Percentiles rank a stretch among this genome's conserved stretches.
These are phyloP conservation scores for Halocynthia roretzi DNA, from an alignment of 23 tunicate genomes.

Conservation along the genomic window DNA sequence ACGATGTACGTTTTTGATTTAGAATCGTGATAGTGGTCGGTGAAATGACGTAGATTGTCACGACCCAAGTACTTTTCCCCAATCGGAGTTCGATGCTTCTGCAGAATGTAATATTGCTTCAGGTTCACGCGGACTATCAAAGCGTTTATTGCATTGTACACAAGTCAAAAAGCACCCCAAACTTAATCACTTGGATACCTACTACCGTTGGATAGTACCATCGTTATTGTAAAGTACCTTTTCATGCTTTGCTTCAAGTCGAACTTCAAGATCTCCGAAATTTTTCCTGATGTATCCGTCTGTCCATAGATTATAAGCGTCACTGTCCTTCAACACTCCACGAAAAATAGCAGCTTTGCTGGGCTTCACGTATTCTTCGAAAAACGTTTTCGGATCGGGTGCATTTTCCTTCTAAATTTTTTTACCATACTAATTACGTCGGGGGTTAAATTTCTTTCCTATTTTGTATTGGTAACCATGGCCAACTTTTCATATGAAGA, in stretches of 20 bases:
- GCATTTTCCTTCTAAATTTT: slow-evolving; percentile 49
- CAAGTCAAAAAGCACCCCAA: no score
- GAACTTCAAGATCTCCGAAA: slow-evolving; percentile 66
- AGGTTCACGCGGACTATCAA: no score
- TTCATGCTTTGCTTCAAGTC: slow-evolving; percentile 76
- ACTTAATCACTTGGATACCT: neutral
- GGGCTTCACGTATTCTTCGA: slow-evolving; percentile 60
- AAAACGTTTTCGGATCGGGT: slow-evolving; percentile 46
- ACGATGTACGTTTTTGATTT: slow-evolving; percentile 41
- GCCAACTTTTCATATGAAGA: neutral
- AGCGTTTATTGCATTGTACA: no score
- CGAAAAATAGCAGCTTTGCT: slow-evolving; percentile 77
- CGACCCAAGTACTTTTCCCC: slow-evolving; percentile 81
- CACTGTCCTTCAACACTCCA: slow-evolving; percentile 25
- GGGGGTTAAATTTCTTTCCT: neutral
- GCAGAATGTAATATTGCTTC: no score
- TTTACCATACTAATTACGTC: neutral
- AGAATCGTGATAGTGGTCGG: slow-evolving; percentile 41
- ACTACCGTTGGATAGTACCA: neutral
- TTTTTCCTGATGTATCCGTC: slow-evolving; percentile 53
- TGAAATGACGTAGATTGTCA: slow-evolving; percentile 60
- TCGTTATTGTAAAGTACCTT: slow-evolving; percentile 24
- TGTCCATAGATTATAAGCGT: slow-evolving; percentile 51
- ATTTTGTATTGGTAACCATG: neutral
- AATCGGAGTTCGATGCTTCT: slow-evolving; percentile 48